These are phyloP conservation scores for Temnothorax rugatulus DNA, from an alignment of 2,888 invertebrate species.

Conservation along the genomic window DNA sequence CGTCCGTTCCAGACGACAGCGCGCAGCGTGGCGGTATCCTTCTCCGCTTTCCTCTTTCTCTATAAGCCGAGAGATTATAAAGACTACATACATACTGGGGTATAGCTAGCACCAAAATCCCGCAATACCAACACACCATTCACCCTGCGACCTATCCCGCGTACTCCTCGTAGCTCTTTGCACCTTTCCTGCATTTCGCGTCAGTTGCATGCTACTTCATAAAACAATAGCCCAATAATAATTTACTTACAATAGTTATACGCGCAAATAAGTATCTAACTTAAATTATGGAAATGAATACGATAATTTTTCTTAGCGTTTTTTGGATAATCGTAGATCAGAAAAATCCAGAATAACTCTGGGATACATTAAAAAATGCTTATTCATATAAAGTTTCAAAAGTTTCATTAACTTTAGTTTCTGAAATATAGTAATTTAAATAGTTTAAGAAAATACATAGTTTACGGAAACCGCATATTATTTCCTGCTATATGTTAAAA, in stretches of 20 bases:
- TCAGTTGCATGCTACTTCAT: slow-evolving; percentile 14
- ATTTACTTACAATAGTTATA: slow-evolving; percentile 15
- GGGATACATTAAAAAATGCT: not conserved
- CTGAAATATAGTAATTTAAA: not conserved
- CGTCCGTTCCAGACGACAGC: slow-evolving; percentile 43
- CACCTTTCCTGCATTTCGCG: slow-evolving; percentile 44
- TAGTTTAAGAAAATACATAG: not conserved
- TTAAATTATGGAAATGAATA: not conserved
- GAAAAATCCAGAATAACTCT: not conserved
- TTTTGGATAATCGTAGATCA: not conserved
- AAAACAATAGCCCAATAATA: not conserved
- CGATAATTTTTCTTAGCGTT: not conserved
- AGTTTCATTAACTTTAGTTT: not conserved
- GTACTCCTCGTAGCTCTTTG: slow-evolving; percentile 3
- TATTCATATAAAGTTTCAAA: not conserved
- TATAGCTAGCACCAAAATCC: slow-evolving; percentile 71
- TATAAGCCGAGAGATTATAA: slow-evolving; percentile 75
- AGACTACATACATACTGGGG: slow-evolving; percentile 73
- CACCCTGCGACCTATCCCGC: slow-evolving; percentile 31
- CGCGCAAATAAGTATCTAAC: not conserved
- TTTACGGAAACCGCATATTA: not conserved
- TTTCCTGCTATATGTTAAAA: not conserved
- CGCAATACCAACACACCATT: slow-evolving; percentile 67
- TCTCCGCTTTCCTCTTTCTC: slow-evolving; percentile 52
- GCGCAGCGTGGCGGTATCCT: slow-evolving; percentile 17